A percentile compares a stretch with the other conserved stretches of the same genome.
These are phyloP conservation scores for Morelia viridis DNA, from an alignment of 2,797 vertebrate genomes.

Conservation along the genomic window DNA sequence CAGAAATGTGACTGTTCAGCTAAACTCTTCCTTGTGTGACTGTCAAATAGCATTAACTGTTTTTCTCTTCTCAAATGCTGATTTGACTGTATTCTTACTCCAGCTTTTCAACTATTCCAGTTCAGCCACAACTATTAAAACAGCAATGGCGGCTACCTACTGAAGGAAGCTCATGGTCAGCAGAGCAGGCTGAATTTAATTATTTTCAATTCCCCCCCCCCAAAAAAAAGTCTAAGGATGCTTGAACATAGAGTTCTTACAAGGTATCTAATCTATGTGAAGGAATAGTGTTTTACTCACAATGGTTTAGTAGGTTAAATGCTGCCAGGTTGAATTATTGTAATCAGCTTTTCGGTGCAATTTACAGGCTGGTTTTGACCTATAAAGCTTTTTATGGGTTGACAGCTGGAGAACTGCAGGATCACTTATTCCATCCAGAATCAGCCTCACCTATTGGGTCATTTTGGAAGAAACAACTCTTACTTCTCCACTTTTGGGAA, in stretches of 20 bases:
- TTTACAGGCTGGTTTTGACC: neutral
- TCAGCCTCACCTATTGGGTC: too few relatives aligned
- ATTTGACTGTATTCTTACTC: neutral
- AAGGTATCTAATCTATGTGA: neutral
- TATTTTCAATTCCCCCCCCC: neutral
- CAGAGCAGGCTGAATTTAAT: neutral
- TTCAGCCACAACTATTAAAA: neutral
- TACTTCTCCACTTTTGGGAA: too few relatives aligned
- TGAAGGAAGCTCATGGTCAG: neutral
- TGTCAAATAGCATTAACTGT: neutral
- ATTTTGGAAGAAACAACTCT: too few relatives aligned
- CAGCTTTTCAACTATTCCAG: neutral
- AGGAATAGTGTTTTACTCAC: neutral
- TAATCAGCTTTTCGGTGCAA: neutral
- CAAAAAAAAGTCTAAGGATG: neutral
- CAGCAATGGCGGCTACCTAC: neutral
- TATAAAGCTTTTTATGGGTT: neutral
- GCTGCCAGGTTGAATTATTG: neutral
- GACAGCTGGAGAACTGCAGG: neutral
- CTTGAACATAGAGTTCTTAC: neutral
- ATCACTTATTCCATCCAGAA: neutral
- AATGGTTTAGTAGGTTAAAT: neutral
- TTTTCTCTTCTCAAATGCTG: neutral
- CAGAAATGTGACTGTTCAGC: neutral
- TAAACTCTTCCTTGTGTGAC: neutral